These are phyloP conservation scores for Quadroppia sp. DNA, from an alignment of 2,888 invertebrate species.

Conservation along the genomic window DNA sequence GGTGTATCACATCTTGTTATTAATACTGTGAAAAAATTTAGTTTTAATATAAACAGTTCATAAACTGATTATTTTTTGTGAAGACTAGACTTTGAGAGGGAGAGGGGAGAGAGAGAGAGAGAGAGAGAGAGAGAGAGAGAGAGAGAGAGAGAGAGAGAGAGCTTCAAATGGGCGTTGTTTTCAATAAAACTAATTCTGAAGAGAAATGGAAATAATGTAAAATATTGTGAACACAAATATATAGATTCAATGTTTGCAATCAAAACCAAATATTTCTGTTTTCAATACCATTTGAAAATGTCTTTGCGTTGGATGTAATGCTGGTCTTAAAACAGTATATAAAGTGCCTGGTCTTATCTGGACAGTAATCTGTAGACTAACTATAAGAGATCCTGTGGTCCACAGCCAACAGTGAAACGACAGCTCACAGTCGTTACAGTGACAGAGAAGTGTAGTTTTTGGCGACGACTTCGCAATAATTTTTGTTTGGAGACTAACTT, in stretches of 20 bases:
- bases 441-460: slow-evolving; percentile 4
- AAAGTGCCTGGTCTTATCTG: slow-evolving; percentile 20
- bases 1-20: slow-evolving; percentile 20
- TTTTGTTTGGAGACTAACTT: neutral
- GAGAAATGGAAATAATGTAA: neutral
- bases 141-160: no score
- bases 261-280: neutral
- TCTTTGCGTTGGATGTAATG: neutral
- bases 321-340: neutral
- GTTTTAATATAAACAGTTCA: slow-evolving; percentile 20
- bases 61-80: slow-evolving; percentile 5
- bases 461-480: slow-evolving; percentile 23
- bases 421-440: neutral
- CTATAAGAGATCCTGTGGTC: neutral
- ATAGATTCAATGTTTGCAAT: slow-evolving; percentile 28
- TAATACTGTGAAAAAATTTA: slow-evolving; percentile 16
- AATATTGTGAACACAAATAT: slow-evolving; percentile 1
- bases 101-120: neutral
- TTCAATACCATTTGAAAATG: neutral
- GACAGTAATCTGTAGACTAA: slow-evolving; percentile 27
- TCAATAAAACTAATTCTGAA: neutral
- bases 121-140: neutral
- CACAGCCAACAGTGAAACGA: slow-evolving; percentile 1
- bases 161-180: slow-evolving; percentile 27
- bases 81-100: neutral